Evolutionary conservation across 2,888 invertebrate species (phyloP).

Genomic region (Merodon equestris): DNA sequence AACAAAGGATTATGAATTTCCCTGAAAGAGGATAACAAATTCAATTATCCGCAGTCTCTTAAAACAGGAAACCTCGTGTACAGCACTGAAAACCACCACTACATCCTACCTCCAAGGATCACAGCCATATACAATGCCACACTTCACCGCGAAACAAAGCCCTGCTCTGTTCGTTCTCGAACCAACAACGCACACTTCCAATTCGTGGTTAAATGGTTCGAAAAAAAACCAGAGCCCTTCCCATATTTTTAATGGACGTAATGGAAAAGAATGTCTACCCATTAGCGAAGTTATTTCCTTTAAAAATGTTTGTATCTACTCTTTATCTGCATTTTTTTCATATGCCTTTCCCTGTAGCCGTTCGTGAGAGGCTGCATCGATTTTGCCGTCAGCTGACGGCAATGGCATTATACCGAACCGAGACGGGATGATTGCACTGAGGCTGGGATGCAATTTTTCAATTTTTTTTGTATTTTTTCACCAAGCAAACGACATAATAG

Average conservation of each 20-base stretch:
- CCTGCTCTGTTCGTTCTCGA: no score
- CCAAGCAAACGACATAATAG: slow-evolving; percentile 43
- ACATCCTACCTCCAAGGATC: no score
- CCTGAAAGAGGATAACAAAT: no score
- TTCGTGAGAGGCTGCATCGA: slow-evolving; percentile 40
- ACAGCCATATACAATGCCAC: no score
- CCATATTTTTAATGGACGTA: slow-evolving; percentile 5
- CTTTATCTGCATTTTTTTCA: slow-evolving; percentile 30
- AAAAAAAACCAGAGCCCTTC: slow-evolving; percentile 48
- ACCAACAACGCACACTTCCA: no score
- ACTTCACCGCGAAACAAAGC: no score
- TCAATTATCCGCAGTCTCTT: no score
- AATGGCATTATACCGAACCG: slow-evolving; percentile 24
- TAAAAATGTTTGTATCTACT: slow-evolving; percentile 56
- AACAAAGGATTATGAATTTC: no score
- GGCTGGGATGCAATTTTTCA: slow-evolving; percentile 42
- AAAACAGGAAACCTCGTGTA: no score
- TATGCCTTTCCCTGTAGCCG: slow-evolving; percentile 12
- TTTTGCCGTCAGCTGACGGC: slow-evolving; percentile 65
- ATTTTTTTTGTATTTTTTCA: no score
- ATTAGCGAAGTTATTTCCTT: slow-evolving; percentile 27
- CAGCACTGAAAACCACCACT: no score
- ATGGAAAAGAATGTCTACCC: slow-evolving; percentile 16
- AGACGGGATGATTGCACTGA: slow-evolving; percentile 26
- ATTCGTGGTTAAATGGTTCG: slow-evolving; percentile 4